Evolutionary conservation across 2,888 invertebrate species (phyloP).

Genomic region (Nasonia oneida): DNA sequence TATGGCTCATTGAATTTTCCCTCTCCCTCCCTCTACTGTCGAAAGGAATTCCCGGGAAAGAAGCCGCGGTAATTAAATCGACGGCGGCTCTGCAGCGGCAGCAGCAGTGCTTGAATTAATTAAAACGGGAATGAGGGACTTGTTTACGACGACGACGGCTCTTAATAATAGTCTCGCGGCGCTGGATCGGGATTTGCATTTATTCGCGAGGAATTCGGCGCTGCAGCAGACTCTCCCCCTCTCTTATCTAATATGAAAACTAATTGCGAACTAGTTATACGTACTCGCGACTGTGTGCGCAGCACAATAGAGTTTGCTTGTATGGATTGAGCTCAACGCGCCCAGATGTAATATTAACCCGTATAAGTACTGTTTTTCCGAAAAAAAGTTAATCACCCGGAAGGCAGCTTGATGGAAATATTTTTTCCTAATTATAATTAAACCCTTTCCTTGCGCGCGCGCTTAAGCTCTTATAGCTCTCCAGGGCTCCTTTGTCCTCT

Average conservation of each 20-base stretch:
- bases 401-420: background rate
- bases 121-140: background rate
- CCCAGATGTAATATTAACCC: too few relatives aligned
- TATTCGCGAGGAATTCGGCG: background rate
- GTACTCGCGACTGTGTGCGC: background rate
- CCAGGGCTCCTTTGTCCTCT: background rate
- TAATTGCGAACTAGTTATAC: background rate
- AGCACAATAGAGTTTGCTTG: background rate
- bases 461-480: background rate
- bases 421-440: constrained; percentile 15
- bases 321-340: background rate
- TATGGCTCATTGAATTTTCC: background rate
- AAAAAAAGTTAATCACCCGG: background rate
- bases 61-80: constrained; percentile 18
- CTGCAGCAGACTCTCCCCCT: background rate
- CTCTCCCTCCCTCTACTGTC: background rate
- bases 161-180: background rate
- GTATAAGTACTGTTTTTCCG: too few relatives aligned
- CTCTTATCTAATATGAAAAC: constrained; percentile 16
- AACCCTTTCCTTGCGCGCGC: background rate
- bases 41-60: background rate
- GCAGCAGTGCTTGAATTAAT: background rate
- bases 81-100: background rate
- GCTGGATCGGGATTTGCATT: background rate
- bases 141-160: background rate